A percentile compares a stretch with the other conserved stretches of the same genome.
These are phyloP conservation scores for Litocranius walleri DNA, from an alignment of 2,113 vertebrate genomes.

Conservation along the genomic window DNA sequence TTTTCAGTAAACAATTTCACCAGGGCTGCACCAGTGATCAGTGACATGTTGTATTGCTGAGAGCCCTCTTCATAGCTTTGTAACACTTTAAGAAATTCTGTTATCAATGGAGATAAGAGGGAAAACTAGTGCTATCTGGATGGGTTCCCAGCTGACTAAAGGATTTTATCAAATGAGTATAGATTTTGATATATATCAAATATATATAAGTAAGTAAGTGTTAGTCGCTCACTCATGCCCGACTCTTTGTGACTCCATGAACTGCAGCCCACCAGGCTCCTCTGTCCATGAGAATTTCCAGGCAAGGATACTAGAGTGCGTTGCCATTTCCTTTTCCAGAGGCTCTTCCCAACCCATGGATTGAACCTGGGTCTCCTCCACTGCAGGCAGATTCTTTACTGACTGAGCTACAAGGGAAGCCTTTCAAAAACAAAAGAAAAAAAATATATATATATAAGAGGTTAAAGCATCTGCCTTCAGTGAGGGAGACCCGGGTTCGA, in stretches of 20 bases:
- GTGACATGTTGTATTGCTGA: not conserved
- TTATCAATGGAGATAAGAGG: not conserved
- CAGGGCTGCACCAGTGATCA: not conserved
- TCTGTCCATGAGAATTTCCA: not conserved
- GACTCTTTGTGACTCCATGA: not conserved
- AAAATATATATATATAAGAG: too few relatives aligned
- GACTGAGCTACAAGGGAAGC: not conserved
- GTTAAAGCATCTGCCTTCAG: too few relatives aligned
- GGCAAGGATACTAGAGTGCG: not conserved
- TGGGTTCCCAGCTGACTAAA: not conserved
- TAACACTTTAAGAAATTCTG: not conserved
- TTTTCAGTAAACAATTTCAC: not conserved
- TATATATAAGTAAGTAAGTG: not conserved
- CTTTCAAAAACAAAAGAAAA: too few relatives aligned
- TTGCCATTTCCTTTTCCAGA: not conserved
- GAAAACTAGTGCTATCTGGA: not conserved
- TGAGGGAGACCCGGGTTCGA: too few relatives aligned
- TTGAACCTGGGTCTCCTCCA: not conserved
- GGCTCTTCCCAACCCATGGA: not conserved
- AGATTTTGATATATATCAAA: not conserved
- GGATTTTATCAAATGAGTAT: not conserved
- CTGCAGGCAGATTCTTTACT: not conserved
- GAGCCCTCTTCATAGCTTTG: accelerated
- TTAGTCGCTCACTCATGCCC: accelerated
- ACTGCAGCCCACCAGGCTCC: not conserved